Evolutionary conservation across 2,113 vertebrate species (phyloP), one percentile per base, ranked within the genome.

Genomic region (Romanogobio albipinnatus): DNA sequence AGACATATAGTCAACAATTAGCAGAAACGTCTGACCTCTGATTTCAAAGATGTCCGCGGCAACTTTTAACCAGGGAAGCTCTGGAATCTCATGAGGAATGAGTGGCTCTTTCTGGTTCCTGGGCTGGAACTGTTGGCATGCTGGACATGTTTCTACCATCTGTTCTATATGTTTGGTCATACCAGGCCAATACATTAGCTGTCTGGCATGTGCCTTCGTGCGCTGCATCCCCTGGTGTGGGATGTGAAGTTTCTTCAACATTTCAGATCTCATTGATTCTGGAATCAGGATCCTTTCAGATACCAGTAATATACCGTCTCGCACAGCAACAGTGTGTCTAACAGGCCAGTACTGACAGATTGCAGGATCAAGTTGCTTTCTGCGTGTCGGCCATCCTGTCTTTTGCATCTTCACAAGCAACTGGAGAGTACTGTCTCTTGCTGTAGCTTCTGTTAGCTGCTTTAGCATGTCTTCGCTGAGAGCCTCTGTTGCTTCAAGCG

Each of bases 171-270:
- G n/a, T 85, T 26, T 62, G 17, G 45, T 66, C 49, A 83, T 83
- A 45, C 84, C 66, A 15, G 84, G 66, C 84, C 64, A 85, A 58
- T 85, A 85, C 70, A 47, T 3, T 29, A 10, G 13, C 13, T 70
- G 79, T 43, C 76, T 70, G 43, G 49, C 49, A 29, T 77, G 62
- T 39, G 76, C 83, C 56, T 79, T 85, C 19, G 36, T 70, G 3
- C 33, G 0, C 15, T 85, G 49, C 29, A 70, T 39, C 22, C 29
- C 75, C 43, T 45, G 8, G 9, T 78, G 83, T 39, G 61, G 15
- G 5, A 68, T 11, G 17, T 78, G 61, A n/a, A 53, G 17, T 10
- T 43, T 76, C n/a, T 77, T 19, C 2, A 75, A 11, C 24, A 78
- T 78, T 13, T 39, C 66, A 39, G 15, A 19, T 70, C 66, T 19